A percentile compares a stretch with the other conserved stretches of the same genome.
Conservation (phyloP, 2,797 vertebrate genomes). For the Columba guinea region DNA sequence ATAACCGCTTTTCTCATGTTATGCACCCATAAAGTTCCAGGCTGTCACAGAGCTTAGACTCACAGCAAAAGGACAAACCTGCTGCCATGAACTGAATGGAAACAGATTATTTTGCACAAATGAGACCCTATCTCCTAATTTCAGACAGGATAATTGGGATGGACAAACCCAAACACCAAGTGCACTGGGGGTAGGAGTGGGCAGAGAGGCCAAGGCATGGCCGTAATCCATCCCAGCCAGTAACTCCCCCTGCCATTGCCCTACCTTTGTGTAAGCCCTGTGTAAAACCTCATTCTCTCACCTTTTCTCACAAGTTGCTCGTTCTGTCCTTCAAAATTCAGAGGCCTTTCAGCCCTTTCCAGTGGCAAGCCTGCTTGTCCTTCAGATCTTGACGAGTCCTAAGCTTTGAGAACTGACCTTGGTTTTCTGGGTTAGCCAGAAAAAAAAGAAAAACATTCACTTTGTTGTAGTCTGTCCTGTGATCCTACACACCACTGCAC, state of each 20-base stretch:
- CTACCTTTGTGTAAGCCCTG: background rate
- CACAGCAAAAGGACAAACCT: background rate
- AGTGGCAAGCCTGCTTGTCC: background rate
- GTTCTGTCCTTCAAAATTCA: background rate
- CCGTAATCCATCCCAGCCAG: background rate
- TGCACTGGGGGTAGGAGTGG: background rate
- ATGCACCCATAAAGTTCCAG: rapidly evolving
- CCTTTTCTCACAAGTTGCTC: background rate
- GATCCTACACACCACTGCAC: background rate
- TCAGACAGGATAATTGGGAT: background rate
- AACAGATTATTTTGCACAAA: background rate
- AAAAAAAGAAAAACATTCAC: background rate
- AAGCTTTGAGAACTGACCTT: background rate
- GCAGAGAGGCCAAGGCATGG: background rate
- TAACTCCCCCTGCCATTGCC: rapidly evolving
- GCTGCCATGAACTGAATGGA: background rate
- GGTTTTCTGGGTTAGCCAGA: background rate
- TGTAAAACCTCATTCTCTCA: background rate
- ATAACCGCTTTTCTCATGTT: background rate
- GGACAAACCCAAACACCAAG: background rate
- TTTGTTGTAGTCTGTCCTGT: background rate
- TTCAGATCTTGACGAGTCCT: background rate
- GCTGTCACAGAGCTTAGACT: background rate
- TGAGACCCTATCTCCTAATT: background rate
- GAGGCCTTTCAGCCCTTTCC: background rate